Percentiles rank a stretch among this genome's conserved stretches.
Evolutionary conservation across 2,888 invertebrate species (phyloP).

Genomic region (Proisotoma minuta): DNA sequence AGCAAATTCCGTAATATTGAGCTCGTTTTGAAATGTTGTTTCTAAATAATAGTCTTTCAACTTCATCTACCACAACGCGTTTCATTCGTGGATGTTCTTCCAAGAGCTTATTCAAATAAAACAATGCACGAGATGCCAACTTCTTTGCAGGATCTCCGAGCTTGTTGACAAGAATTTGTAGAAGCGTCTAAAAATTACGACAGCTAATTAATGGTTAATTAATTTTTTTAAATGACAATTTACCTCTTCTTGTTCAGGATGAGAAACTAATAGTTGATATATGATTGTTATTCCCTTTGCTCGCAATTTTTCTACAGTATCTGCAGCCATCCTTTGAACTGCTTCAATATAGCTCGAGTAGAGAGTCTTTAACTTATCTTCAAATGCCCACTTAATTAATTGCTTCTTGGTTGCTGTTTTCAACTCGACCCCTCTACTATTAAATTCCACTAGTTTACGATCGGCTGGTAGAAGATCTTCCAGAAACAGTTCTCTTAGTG

Average conservation of each 20-base stretch:
- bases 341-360: constrained; percentile 68
- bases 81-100: constrained; percentile 89
- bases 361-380: constrained; percentile 75
- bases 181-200: constrained; percentile 58
- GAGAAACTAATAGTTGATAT: constrained; percentile 68
- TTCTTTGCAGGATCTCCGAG: constrained; percentile 87
- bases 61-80: constrained; percentile 74
- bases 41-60: constrained; percentile 83
- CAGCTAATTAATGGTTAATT: not conserved
- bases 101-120: constrained; percentile 75
- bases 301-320: constrained; percentile 72
- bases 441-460: constrained; percentile 63
- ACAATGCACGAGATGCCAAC: constrained; percentile 81
- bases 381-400: constrained; percentile 79
- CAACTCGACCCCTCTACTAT: constrained; percentile 59
- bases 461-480: constrained; percentile 65
- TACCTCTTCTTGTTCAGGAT: constrained; percentile 81
- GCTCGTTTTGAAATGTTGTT: constrained; percentile 76
- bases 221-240: no score
- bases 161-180: constrained; percentile 84
- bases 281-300: constrained; percentile 72
- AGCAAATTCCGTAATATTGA: constrained; percentile 90
- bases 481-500: constrained; percentile 71
- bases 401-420: constrained; percentile 60
- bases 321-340: constrained; percentile 68